Percentiles rank a stretch among this genome's conserved stretches.
Evolutionary conservation across 2,113 vertebrate species (phyloP).

Genomic region (Mola mola): DNA sequence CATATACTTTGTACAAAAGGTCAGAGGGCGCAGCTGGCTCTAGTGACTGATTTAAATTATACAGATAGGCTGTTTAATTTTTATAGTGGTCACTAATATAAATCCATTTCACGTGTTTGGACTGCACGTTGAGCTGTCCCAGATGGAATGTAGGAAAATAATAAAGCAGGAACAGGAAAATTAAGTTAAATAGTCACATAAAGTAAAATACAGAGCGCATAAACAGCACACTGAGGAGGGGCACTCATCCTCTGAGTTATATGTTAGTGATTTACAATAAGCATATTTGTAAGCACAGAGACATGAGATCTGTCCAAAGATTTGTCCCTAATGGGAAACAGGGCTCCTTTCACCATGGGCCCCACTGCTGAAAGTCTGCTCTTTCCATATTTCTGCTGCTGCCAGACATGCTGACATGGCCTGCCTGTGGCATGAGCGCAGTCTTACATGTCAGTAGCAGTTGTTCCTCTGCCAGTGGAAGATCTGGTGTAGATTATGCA

Average conservation of each 20-base stretch:
- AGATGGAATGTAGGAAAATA: neutral
- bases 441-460: neutral
- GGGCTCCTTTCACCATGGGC: neutral
- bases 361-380: too few relatives aligned
- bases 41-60: neutral
- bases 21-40: neutral
- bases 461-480: neutral
- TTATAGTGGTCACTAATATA: neutral
- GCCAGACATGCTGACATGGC: neutral
- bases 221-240: neutral
- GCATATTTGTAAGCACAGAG: neutral
- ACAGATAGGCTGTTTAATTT: neutral
- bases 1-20: slow-evolving; percentile 2
- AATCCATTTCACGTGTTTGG: slow-evolving; percentile 6
- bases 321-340: neutral
- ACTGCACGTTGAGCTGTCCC: neutral
- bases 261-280: neutral
- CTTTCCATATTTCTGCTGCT: neutral
- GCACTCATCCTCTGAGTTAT: too few relatives aligned
- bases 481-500: neutral
- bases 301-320: neutral
- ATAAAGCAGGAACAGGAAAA: neutral
- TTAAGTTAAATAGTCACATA: neutral
- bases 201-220: neutral
- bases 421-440: neutral